Percentiles rank a stretch among this genome's conserved stretches.
Conservation (phyloP, 2,888 invertebrate species). For the Timema cristinae region DNA sequence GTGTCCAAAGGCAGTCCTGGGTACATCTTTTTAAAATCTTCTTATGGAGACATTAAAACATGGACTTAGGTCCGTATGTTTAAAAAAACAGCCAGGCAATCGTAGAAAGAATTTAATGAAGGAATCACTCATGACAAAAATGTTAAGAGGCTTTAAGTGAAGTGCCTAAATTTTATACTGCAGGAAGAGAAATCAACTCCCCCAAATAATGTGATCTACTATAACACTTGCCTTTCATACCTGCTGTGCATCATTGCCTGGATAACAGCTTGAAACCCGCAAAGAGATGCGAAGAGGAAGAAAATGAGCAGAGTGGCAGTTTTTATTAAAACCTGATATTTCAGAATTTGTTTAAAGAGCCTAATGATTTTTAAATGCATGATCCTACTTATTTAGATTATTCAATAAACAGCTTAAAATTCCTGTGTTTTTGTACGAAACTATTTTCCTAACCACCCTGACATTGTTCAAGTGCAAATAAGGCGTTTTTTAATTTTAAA, state of each 20-base stretch:
- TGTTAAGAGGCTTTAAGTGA: background rate
- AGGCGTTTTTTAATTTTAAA: background rate
- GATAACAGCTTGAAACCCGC: background rate
- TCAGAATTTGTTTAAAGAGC: background rate
- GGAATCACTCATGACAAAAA: background rate
- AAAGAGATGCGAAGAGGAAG: background rate
- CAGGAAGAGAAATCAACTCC: constrained; percentile 4
- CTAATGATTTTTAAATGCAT: background rate
- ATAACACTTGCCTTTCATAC: background rate
- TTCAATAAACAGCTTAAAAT: background rate
- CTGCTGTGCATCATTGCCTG: background rate
- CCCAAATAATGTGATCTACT: background rate
- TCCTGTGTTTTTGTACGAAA: background rate
- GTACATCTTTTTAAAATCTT: background rate
- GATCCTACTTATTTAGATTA: no score
- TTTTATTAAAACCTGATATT: background rate
- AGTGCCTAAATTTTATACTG: background rate
- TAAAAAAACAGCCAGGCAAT: background rate
- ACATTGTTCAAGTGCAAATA: background rate
- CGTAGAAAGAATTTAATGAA: background rate
- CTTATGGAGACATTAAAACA: background rate
- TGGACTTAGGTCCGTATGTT: background rate
- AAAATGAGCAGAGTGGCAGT: no score
- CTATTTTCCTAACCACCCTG: background rate
- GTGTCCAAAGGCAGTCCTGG: constrained; percentile 1